Conservation (phyloP, 2,888 invertebrate species). For the Hybos culiciformis region DNA sequence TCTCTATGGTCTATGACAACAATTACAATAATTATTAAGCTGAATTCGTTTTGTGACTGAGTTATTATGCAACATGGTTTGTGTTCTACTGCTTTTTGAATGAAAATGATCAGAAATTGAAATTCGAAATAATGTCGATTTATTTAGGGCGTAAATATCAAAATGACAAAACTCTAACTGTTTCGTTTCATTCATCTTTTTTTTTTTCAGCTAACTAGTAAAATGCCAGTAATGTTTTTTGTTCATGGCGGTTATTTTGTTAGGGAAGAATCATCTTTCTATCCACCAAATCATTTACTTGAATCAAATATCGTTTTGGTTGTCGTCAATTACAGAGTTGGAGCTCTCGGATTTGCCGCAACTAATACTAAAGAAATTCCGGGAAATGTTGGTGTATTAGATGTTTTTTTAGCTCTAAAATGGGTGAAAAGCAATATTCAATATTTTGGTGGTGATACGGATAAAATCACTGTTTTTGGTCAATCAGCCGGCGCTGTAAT, state of each 20-base stretch:
- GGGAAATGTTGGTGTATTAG: slow-evolving; percentile 41
- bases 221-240: slow-evolving; percentile 36
- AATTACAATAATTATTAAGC: no score
- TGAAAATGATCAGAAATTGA: no score
- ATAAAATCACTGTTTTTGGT: slow-evolving; percentile 38
- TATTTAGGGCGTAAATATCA: no score
- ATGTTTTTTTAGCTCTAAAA: slow-evolving; percentile 37
- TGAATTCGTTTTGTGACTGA: no score
- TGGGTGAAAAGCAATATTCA: slow-evolving; percentile 40
- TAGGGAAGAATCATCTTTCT: slow-evolving; percentile 26
- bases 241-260: slow-evolving; percentile 36
- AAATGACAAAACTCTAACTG: no score
- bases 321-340: slow-evolving; percentile 38
- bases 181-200: no score
- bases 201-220: slow-evolving; percentile 20
- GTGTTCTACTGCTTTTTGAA: no score
- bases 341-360: slow-evolving; percentile 40
- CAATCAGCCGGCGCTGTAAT: slow-evolving; percentile 41
- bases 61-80: no score
- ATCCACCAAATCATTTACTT: slow-evolving; percentile 13
- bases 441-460: slow-evolving; percentile 39
- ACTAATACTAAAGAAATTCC: slow-evolving; percentile 37
- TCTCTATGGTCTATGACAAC: no score
- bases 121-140: no score
- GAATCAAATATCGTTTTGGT: slow-evolving; percentile 39